Evolutionary conservation across 1,140 invertebrate species (phyloP), one percentile per base, ranked within the genome.

Genomic region (Chelonus insularis): DNA sequence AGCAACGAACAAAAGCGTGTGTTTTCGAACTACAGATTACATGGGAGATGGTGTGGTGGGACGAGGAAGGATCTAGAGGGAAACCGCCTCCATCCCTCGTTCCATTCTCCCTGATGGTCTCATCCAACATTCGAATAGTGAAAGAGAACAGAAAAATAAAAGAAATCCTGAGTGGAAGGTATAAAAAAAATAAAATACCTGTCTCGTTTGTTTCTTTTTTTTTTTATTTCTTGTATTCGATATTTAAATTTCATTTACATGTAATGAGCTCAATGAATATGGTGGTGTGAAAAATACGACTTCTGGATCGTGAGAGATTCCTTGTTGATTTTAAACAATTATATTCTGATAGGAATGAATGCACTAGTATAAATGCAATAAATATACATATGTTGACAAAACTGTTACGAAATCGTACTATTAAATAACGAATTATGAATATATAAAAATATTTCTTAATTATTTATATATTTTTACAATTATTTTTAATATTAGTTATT

Each of bases 91-190:
- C 45, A 29, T 29, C 45, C 20, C 23, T 23, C 21, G 9, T 48
- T 21, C 23, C 9, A n/a, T 25, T 48, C 45, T 45, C 43, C 45
- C 45, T 18, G 7, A 48, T 11, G 2, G 20, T 23, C 45, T 48
- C 48, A 51, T 34, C 48, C 48, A 25, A 11, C 48, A n/a, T 51
- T 18, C 48, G 16, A 36, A 51, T 51, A 51, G 48, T 51, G 25
- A 51, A 51, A 51, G 41, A 45, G 48, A 51, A 51, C 23, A 51
- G 41, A 21, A 14, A 43, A 43, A 34, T 32, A 51, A 51, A 51
- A 51, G 25, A 34, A 51, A 51, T 34, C 23, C 12, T 16, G 25
- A 34, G 48, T 12, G 14, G 23, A 48, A 48, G 23, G 20, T 3
- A 48, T 16, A 7, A 45, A 11, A 48, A 48, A 48, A 48, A 48